Evolutionary conservation across 2,888 invertebrate genomes (phyloP).

Genomic region (Diarsia brunnea): DNA sequence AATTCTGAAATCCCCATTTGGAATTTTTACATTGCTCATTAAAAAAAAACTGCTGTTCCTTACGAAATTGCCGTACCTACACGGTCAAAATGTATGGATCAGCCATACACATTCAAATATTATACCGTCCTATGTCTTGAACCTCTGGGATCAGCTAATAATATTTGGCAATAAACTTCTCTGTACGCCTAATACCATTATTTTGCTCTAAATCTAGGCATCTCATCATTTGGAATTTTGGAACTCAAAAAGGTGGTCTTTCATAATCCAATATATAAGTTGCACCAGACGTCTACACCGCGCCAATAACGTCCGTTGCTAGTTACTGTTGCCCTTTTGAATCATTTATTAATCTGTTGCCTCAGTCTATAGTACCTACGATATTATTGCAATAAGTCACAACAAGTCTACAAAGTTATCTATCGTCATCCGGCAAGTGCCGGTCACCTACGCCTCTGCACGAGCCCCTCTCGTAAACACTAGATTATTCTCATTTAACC

Average conservation of each 20-base stretch:
- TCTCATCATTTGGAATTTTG: not conserved
- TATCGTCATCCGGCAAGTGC: conserved; percentile 10
- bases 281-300: not conserved
- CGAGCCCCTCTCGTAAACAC: conserved; percentile 38
- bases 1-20: no score
- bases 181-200: not conserved
- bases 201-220: not conserved
- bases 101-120: no score
- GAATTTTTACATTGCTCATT: no score
- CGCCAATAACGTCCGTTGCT: not conserved
- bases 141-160: no score
- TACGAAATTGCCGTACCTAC: no score
- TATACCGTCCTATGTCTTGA: no score
- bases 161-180: not conserved
- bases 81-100: no score
- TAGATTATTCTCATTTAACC: conserved; percentile 41
- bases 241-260: not conserved
- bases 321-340: conserved; percentile 1
- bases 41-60: no score
- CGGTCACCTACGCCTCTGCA: conserved; percentile 3
- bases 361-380: not conserved
- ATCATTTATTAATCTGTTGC: conserved; percentile 11
- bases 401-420: conserved; percentile 18
- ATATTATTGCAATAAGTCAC: not conserved
- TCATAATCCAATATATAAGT: not conserved